Evolutionary conservation across 2,113 vertebrate genomes (phyloP), one percentile per base, ranked within the genome.

Genomic region (Micromys minutus): DNA sequence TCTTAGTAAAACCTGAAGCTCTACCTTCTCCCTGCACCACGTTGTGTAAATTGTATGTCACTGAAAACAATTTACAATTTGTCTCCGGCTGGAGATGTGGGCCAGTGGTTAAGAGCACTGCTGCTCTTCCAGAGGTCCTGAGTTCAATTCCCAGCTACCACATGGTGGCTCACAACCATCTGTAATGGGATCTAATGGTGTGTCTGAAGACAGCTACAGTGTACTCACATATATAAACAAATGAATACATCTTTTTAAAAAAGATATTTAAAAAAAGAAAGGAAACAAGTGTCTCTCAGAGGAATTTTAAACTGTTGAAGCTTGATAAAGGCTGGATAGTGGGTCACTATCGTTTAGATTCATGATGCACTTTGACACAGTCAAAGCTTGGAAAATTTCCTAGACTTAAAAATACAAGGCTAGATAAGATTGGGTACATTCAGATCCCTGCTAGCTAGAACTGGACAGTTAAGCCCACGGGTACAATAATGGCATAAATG

Each of bases 1-100:
- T 79, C 88, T 83, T 65, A 86, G 80, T 65, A 84, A 94, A 94
- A 74, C 6, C 26, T 69, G 4, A 94, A 29, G 55, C 76, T 86
- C 79, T 55, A 26, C 26, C 26, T 90, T 90, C 61, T 0, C 79
- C 10, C 11, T 85, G 36, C 42, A 42, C 3, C 0, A 17, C 45
- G 69, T 65, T 92, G 95, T 50, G 24, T 22, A 71, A 71, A 67
- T 0, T 45, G 26, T 7, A 3, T 12, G 3, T 84, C 39, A 50
- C 7, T 17, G n/a, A 47, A 87, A 93, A n/a, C n/a, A n/a, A n/a
- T n/a, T n/a, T n/a, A n/a, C n/a, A n/a, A n/a, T n/a, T n/a, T n/a
- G n/a, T n/a, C n/a, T n/a, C n/a, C n/a, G n/a, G n/a, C n/a, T n/a
- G n/a, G n/a, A n/a, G n/a, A n/a, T n/a, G n/a, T n/a, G n/a, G n/a